Evolutionary conservation across 2,113 vertebrate genomes (phyloP), one percentile per base, ranked within the genome.

Genomic region (Anseranas semipalmata): DNA sequence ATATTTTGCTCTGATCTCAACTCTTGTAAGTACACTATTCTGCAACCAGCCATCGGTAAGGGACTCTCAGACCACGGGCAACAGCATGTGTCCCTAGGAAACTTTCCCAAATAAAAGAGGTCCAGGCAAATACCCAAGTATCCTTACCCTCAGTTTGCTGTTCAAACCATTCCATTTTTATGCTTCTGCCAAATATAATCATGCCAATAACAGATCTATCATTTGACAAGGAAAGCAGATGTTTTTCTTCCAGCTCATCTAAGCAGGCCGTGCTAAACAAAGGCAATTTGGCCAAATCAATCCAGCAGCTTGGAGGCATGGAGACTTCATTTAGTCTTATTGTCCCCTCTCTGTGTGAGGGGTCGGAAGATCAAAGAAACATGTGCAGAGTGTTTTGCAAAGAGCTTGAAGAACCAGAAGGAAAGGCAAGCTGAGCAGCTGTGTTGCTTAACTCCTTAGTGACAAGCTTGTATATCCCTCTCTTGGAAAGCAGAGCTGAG

Each of bases 91-190:
- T 81, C 62, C 71, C 32, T 25, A 13, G 4, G 22, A 85, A 55
- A 55, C 14, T 67, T 80, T n/a, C n/a, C 45, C 87, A 88, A 74
- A 66, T 15, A 58, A 59, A 91, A 85, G 68, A 92, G 50, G 20
- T n/a, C 78, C 85, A 94, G 95, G 90, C 71, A 96, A 41, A 55
- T 33, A 32, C 82, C 55, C 95, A 96, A 32, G 46, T 39, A 66
- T 74, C 90, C 78, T 33, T 59, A 83, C 37, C 87, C 78, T 66
- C 71, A 15, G 24, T 95, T 15, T 33, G 37, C 85, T 91, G 73
- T 18, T 79, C 81, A 78, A 94, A 91, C n/a, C 77, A n/a, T 58
- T 85, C 52, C 35, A 35, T 55, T 76, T 76, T 25, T 3, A 32
- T 46, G 37, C 24, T 77, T 39, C 85, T 96, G 90, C 90, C 95